phyloP scores from a whole-genome alignment of 2,113 vertebrate species.

The Xenopus borealis region DNA sequence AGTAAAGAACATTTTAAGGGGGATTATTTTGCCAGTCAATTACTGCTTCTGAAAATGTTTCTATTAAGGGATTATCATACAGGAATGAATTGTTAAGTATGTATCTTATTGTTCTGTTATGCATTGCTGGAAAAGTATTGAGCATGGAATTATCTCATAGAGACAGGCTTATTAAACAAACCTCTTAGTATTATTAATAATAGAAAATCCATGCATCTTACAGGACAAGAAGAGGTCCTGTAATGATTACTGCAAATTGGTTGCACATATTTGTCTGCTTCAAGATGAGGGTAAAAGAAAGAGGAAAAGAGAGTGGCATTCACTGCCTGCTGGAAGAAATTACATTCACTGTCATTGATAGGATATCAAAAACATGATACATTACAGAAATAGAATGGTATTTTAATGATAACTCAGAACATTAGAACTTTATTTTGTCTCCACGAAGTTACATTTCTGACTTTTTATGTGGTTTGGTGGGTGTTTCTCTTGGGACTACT shows the following conservation, averaged over 20 bases:
- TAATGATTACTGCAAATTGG: neutral
- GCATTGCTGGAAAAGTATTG: neutral
- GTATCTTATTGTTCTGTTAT: neutral
- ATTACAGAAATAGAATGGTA: conserved; percentile 4
- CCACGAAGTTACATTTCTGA: neutral
- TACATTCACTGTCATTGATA: neutral
- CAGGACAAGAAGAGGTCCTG: neutral
- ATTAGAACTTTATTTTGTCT: conserved; percentile 2
- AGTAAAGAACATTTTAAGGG: no score
- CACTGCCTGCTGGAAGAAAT: neutral
- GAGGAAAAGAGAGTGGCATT: neutral
- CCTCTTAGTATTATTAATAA: neutral
- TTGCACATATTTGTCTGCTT: conserved; percentile 2
- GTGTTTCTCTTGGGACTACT: neutral
- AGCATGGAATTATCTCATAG: neutral
- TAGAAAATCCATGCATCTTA: neutral
- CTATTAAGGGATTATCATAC: no score
- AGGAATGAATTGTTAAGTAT: no score
- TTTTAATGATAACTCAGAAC: neutral
- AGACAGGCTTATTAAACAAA: neutral
- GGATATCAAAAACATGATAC: neutral
- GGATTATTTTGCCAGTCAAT: no score
- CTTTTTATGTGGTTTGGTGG: neutral
- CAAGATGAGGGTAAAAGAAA: neutral
- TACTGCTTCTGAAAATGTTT: no score